Conservation (phyloP, 2,888 invertebrate genomes). For the Halictus quadricinctus region DNA sequence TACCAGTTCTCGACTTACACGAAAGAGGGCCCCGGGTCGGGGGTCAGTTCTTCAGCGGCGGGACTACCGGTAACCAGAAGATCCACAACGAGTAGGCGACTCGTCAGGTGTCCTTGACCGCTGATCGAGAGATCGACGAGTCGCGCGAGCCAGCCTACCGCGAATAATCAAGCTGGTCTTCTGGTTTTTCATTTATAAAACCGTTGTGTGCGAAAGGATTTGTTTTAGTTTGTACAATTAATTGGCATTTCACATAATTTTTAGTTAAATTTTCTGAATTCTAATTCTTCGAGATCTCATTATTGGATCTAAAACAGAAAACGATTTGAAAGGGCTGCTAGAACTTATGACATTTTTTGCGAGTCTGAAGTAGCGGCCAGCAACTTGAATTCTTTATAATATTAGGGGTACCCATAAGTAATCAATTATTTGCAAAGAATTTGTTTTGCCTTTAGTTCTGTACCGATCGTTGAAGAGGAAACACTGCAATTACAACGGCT, state of each 20-base stretch:
- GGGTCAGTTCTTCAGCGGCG: conserved; percentile 53
- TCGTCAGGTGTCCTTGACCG: conserved; percentile 68
- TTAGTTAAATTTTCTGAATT: background rate
- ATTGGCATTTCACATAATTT: background rate
- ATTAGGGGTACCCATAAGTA: too few relatives aligned
- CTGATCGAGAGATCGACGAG: conserved; percentile 58
- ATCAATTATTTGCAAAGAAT: too few relatives aligned
- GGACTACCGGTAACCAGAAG: conserved; percentile 47
- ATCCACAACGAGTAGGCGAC: conserved; percentile 31
- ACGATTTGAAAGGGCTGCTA: too few relatives aligned
- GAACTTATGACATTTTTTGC: too few relatives aligned
- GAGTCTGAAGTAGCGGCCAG: too few relatives aligned
- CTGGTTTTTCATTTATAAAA: too few relatives aligned
- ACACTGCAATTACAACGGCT: too few relatives aligned
- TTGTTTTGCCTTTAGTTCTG: too few relatives aligned
- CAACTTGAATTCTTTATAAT: background rate
- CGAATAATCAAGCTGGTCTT: conserved; percentile 37
- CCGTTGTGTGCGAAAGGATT: too few relatives aligned
- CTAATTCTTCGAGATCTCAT: background rate
- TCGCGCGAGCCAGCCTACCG: background rate
- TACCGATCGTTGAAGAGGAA: too few relatives aligned
- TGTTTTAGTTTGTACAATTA: too few relatives aligned
- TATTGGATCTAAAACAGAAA: too few relatives aligned
- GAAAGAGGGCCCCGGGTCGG: conserved; percentile 52
- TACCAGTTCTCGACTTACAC: conserved; percentile 70